Evolutionary conservation across 2,797 vertebrate genomes (phyloP).

Genomic region (Chelon auratus): DNA sequence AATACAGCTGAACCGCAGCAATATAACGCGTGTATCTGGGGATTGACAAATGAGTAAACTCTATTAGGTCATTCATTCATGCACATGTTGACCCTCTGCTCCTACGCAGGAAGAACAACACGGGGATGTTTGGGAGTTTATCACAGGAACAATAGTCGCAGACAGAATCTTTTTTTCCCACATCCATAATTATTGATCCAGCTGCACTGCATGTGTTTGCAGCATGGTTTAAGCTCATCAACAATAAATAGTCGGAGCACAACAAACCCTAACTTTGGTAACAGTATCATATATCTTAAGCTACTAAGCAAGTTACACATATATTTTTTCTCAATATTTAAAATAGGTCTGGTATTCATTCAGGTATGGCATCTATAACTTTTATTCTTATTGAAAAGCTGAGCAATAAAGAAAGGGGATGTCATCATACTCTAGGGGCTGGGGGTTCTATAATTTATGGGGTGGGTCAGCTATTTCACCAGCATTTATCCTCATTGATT

Average conservation of each 20-base stretch:
- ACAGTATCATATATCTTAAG: not conserved
- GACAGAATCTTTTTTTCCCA: conserved; percentile 9
- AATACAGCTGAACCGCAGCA: conserved; percentile 34
- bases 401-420: not conserved
- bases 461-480: conserved; percentile 43
- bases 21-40: conserved; percentile 14
- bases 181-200: not conserved
- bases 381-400: not conserved
- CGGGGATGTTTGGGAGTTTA: not conserved
- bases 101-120: not conserved
- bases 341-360: not conserved
- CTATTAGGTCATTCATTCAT: conserved; percentile 9
- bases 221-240: not conserved
- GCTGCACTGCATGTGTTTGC: not conserved
- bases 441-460: conserved; percentile 49
- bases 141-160: conserved; percentile 7
- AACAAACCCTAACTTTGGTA: not conserved
- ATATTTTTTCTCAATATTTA: not conserved
- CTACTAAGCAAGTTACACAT: not conserved
- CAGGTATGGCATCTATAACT: no score
- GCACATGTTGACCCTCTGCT: conserved; percentile 7
- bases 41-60: conserved; percentile 22
- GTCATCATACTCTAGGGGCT: not conserved
- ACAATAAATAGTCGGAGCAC: not conserved
- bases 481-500: conserved; percentile 67